Percentiles rank a stretch among this genome's conserved stretches.
These are phyloP conservation scores for Bradypodion pumilum DNA, from an alignment of 2,797 vertebrate species.

Conservation along the genomic window DNA sequence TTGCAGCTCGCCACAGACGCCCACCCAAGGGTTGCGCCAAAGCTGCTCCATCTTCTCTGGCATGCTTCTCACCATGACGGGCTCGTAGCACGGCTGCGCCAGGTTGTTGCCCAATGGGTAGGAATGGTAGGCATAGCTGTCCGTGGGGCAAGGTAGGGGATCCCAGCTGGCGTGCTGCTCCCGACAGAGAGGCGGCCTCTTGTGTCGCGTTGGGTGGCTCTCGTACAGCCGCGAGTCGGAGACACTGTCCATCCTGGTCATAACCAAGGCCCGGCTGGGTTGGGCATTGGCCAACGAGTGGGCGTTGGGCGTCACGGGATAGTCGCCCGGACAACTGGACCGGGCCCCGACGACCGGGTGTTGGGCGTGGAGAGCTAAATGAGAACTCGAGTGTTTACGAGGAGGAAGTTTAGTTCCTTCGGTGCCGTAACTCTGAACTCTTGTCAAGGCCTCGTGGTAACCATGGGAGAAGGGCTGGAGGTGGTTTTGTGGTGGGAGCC, in stretches of 20 bases:
- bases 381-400: conserved; percentile 87
- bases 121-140: conserved; percentile 89
- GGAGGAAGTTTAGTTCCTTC: conserved; percentile 91
- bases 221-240: conserved; percentile 97
- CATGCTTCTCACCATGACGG: conserved; percentile 98
- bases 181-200: conserved; percentile 93
- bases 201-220: conserved; percentile 91
- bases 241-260: conserved; percentile 99
- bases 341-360: conserved; percentile 86
- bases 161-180: conserved; percentile 99
- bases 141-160: conserved; percentile 87
- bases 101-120: conserved; percentile 91
- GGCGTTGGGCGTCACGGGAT: conserved; percentile 85
- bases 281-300: conserved; percentile 86
- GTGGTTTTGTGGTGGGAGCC: conserved; percentile 84
- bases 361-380: conserved; percentile 88
- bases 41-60: conserved; percentile 99
- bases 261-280: conserved; percentile 92
- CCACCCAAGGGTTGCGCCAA: conserved; percentile 94
- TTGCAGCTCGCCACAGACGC: conserved; percentile 82
- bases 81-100: conserved; percentile 95
- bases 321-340: conserved; percentile 95
- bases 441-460: conserved; percentile 91
- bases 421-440: conserved; percentile 92
- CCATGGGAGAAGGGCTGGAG: conserved; percentile 92